Base-by-base conservation (phyloP, 30 jellyfish, hydroid and myxozoan species). In the Turritopsis rubra region DNA sequence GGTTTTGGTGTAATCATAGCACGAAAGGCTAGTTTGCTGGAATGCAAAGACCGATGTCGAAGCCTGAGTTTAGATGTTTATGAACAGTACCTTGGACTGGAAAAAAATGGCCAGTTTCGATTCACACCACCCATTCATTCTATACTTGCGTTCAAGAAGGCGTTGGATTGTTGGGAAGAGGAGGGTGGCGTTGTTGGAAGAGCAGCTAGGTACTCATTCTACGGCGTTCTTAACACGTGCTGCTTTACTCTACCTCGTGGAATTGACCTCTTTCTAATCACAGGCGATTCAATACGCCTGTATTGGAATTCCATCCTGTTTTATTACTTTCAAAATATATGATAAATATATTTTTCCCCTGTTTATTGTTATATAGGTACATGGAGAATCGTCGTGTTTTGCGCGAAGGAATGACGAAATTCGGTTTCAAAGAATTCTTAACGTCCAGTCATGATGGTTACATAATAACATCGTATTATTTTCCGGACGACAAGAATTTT, bases 101-200 rank as follows among this genome's bases (percentile, higher is more conserved):
- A 92, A 71, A 82, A 75, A 25, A 88, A 91, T 22, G 93, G 95
- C 19, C 98, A 92, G 86, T 92, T 92, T 65, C 80, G 98, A 77
- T 88, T 88, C 75, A 92, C 98, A 0, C 98, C 98, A 24, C 96
- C 98, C 22, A 88, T 91, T 18, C 98, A 92, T 73, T 85, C 95
- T 18, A 88, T 92, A 71, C 80, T 92, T 23, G 98, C 96, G 21
- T 92, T 92, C 74, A 92, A 92, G 85, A 88, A 88, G 52, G 98
- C 98, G 1, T 80, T 92, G 53, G 89, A 87, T 54, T 88, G 76
- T 41, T 80, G 86, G 81, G 98, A 88, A 65, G 90, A 66, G 31
- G 98, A 92, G 77, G 98, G 98, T 16, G 91, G 96, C 1, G 84
- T 92, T 23, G 86, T 85, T 24, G 98, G 98, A 31, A 52, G 98